These are phyloP conservation scores for Melanotaenia duboulayi DNA, from an alignment of 2,113 vertebrate genomes.

Conservation along the genomic window DNA sequence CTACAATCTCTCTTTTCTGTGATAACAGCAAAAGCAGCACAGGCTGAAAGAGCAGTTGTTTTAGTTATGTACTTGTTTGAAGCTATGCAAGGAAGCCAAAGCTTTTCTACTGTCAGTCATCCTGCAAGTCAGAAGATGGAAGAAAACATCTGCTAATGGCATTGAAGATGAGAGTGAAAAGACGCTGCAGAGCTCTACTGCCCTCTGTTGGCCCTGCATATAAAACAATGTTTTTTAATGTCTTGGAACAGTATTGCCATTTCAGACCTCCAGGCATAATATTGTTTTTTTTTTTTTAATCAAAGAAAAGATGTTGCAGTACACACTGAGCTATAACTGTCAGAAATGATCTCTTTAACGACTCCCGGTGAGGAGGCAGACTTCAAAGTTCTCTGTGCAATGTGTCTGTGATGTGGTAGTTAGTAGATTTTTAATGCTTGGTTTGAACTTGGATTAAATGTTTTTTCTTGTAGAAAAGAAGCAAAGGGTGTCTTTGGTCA, in stretches of 20 bases:
- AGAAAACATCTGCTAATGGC: background rate
- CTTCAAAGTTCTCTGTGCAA: constrained; percentile 36
- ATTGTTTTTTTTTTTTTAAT: background rate
- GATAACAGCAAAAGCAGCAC: background rate
- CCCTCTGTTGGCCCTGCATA: constrained; percentile 52
- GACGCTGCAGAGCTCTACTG: constrained; percentile 32
- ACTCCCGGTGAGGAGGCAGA: background rate
- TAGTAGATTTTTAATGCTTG: constrained; percentile 2
- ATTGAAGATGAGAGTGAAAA: background rate
- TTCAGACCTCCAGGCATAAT: background rate
- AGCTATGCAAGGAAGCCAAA: background rate
- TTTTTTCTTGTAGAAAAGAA: background rate
- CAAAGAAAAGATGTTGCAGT: background rate
- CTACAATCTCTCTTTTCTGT: background rate
- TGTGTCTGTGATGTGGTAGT: background rate
- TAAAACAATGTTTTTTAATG: background rate
- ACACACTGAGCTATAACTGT: background rate
- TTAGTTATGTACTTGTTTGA: background rate
- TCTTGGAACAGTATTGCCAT: background rate
- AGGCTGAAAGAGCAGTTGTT: background rate
- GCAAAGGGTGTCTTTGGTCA: background rate
- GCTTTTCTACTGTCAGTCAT: background rate
- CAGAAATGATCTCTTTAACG: background rate
- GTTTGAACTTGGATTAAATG: constrained; percentile 16
- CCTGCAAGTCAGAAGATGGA: background rate